Evolutionary conservation across 2,797 vertebrate genomes (phyloP).

Genomic region (Protonibea diacanthus): DNA sequence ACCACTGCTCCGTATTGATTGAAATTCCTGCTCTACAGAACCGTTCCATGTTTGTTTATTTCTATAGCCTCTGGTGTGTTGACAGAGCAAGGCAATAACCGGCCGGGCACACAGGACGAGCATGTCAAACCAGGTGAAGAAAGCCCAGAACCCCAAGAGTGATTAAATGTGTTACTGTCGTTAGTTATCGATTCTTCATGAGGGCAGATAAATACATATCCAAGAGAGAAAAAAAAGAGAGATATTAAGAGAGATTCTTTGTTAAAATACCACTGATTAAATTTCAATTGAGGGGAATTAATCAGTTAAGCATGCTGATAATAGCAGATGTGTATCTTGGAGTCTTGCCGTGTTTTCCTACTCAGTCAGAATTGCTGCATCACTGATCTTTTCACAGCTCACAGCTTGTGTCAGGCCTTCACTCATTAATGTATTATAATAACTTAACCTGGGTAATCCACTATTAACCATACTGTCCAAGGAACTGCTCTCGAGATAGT

Average conservation of each 20-base stretch:
- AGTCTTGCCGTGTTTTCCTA: slow-evolving; percentile 15
- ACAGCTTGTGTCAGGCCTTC: slow-evolving; percentile 32
- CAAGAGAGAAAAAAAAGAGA: background rate
- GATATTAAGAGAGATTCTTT: background rate
- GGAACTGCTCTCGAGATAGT: slow-evolving; percentile 18
- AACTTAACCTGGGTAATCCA: slow-evolving; percentile 40
- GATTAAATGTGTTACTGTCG: slow-evolving; percentile 52
- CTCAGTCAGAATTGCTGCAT: slow-evolving; percentile 25
- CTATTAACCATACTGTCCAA: slow-evolving; percentile 27
- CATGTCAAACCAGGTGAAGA: slow-evolving; percentile 47
- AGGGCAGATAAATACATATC: background rate
- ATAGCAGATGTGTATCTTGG: slow-evolving; percentile 40
- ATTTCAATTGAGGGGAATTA: slow-evolving; percentile 36
- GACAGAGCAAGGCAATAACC: slow-evolving; percentile 66
- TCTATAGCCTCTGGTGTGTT: slow-evolving; percentile 56
- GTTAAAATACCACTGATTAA: slow-evolving; percentile 25
- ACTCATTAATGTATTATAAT: slow-evolving; percentile 46
- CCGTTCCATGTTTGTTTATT: slow-evolving; percentile 69
- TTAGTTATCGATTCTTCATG: slow-evolving; percentile 36
- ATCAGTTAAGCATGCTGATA: slow-evolving; percentile 28
- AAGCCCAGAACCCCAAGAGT: slow-evolving; percentile 30
- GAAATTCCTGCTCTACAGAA: slow-evolving; percentile 42
- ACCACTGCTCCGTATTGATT: slow-evolving; percentile 62
- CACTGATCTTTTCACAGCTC: slow-evolving; percentile 20
- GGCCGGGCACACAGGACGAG: slow-evolving; percentile 23